These are phyloP conservation scores for Eremophila alpestris DNA, from an alignment of 2,797 vertebrate genomes.

Conservation along the genomic window DNA sequence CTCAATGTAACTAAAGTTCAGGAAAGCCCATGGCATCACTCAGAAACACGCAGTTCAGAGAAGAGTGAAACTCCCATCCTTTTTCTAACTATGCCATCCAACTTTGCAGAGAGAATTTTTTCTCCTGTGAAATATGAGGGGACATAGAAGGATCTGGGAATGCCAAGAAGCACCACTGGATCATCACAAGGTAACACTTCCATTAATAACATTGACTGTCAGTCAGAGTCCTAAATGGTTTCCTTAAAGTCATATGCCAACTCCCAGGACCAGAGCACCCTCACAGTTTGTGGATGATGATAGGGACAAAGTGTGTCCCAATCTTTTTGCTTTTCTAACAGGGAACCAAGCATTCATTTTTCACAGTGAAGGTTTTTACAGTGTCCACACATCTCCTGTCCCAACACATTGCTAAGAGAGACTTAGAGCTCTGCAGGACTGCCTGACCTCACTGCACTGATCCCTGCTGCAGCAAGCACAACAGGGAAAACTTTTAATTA, in stretches of 20 bases:
- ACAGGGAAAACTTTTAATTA: neutral
- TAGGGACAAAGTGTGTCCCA: neutral
- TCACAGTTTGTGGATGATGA: neutral
- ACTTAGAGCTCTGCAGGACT: neutral
- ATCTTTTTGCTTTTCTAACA: neutral
- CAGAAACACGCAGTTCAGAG: neutral
- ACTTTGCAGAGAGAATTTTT: neutral
- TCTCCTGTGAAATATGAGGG: neutral
- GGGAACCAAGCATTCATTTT: neutral
- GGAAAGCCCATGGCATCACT: neutral
- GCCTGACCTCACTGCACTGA: neutral
- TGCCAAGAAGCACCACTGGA: neutral
- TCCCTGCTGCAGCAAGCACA: neutral
- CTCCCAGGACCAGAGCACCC: neutral
- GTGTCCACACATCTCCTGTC: neutral
- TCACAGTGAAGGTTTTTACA: neutral
- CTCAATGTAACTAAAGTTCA: neutral
- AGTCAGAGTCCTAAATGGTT: neutral
- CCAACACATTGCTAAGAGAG: neutral
- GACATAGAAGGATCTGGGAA: neutral
- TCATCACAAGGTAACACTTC: neutral
- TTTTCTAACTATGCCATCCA: neutral
- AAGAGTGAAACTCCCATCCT: neutral
- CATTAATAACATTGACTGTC: neutral
- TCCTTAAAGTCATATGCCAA: neutral